A percentile compares a stretch with the other conserved stretches of the same genome.
Conservation (phyloP, 2,888 invertebrate genomes). For the Lagria hirta region DNA sequence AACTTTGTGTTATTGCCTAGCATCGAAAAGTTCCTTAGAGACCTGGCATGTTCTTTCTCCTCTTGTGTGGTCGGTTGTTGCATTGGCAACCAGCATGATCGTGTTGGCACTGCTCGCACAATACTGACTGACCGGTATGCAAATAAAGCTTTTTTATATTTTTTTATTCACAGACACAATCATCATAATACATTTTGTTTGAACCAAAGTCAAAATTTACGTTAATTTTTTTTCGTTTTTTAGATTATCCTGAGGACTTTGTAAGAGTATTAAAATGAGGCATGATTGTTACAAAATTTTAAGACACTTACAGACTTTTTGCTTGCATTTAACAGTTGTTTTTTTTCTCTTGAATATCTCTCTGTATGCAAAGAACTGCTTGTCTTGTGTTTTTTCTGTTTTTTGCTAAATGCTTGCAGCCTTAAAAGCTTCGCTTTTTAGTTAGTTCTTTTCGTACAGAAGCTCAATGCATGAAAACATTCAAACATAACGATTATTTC, state of each 20-base stretch:
- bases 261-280: slow-evolving; percentile 45
- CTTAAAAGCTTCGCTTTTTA: slow-evolving; percentile 27
- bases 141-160: slow-evolving; percentile 33
- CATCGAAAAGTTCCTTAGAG: slow-evolving; percentile 49
- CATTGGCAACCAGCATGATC: slow-evolving; percentile 56
- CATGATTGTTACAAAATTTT: slow-evolving; percentile 38
- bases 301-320: slow-evolving; percentile 31
- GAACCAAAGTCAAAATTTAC: slow-evolving; percentile 3
- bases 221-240: slow-evolving; percentile 3
- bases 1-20: slow-evolving; percentile 46
- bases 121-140: slow-evolving; percentile 50
- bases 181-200: slow-evolving; percentile 24
- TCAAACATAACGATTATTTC: slow-evolving; percentile 11
- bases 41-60: slow-evolving; percentile 55
- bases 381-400: slow-evolving; percentile 27
- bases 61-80: slow-evolving; percentile 54
- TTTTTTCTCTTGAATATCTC: no score
- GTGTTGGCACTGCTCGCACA: slow-evolving; percentile 55
- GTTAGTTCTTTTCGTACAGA: slow-evolving; percentile 49
- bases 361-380: slow-evolving; percentile 49
- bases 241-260: neutral
- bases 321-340: slow-evolving; percentile 43
- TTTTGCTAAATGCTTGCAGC: slow-evolving; percentile 31
- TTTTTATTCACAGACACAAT: slow-evolving; percentile 21
- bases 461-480: slow-evolving; percentile 29